Evolutionary conservation across 2,113 vertebrate genomes (phyloP).

Genomic region (Propithecus coquereli): DNA sequence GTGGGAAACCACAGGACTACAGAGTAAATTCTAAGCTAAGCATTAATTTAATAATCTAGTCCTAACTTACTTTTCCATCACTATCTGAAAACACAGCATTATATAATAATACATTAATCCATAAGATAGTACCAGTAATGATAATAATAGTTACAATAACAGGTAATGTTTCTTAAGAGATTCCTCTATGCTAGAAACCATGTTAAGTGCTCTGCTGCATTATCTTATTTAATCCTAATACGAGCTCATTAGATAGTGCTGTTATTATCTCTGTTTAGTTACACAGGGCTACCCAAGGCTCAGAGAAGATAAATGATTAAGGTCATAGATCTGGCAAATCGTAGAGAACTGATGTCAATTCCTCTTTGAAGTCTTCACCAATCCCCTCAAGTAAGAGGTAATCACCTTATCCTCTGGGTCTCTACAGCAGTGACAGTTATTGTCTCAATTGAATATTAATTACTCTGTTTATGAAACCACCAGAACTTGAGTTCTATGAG

Average conservation of each 20-base stretch:
- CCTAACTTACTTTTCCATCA: background rate
- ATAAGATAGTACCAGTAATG: background rate
- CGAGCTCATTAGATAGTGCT: background rate
- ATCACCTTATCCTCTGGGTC: background rate
- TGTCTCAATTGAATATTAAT: background rate
- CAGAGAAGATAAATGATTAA: background rate
- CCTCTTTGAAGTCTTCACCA: background rate
- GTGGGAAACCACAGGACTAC: background rate
- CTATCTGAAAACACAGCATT: background rate
- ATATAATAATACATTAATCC: background rate
- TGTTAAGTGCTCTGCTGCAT: background rate
- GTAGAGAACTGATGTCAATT: background rate
- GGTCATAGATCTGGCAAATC: background rate
- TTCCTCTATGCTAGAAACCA: background rate
- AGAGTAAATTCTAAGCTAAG: background rate
- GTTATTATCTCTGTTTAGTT: background rate
- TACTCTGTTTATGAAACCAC: background rate
- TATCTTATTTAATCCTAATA: background rate
- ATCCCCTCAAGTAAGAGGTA: background rate
- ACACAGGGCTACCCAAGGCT: background rate
- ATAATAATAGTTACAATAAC: background rate
- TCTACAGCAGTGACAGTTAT: background rate
- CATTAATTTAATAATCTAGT: conserved; percentile 2
- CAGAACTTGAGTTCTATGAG: background rate
- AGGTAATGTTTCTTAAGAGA: background rate